These are phyloP conservation scores for Blomia tropicalis DNA, from an alignment of 2,888 invertebrate species.

Conservation along the genomic window DNA sequence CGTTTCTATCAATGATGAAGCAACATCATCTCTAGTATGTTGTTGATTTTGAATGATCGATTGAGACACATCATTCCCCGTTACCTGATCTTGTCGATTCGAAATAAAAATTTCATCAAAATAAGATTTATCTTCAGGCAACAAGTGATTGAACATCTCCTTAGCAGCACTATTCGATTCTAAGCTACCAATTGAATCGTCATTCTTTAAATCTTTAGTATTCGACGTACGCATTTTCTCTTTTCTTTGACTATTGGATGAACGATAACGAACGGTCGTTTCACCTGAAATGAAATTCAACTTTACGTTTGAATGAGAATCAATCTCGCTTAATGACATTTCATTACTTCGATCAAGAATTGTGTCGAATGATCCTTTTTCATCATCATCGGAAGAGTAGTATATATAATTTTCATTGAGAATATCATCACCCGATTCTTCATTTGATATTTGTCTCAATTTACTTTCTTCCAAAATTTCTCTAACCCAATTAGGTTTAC, in stretches of 20 bases:
- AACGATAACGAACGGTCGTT: neutral
- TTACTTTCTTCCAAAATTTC: conserved; percentile 35
- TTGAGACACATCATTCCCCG: neutral
- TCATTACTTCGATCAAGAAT: neutral
- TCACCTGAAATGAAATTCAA: neutral
- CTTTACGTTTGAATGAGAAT: neutral
- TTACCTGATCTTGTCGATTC: neutral
- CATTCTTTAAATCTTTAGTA: neutral
- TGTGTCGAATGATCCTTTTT: neutral
- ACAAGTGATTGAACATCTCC: neutral
- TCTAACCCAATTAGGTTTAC: conserved; percentile 51
- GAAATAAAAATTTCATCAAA: neutral
- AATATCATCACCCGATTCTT: neutral
- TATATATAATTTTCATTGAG: neutral
- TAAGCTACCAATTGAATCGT: neutral
- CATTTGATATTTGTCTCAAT: neutral
- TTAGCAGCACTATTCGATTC: neutral
- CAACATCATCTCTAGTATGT: neutral
- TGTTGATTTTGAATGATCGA: neutral
- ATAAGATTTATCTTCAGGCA: neutral
- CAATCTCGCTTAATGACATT: neutral
- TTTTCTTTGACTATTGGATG: neutral
- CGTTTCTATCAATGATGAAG: neutral
- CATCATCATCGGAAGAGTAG: neutral
- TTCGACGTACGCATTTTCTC: neutral